phyloP scores from a whole-genome alignment of 2,113 vertebrate genomes.

The Tympanuchus pallidicinctus region DNA sequence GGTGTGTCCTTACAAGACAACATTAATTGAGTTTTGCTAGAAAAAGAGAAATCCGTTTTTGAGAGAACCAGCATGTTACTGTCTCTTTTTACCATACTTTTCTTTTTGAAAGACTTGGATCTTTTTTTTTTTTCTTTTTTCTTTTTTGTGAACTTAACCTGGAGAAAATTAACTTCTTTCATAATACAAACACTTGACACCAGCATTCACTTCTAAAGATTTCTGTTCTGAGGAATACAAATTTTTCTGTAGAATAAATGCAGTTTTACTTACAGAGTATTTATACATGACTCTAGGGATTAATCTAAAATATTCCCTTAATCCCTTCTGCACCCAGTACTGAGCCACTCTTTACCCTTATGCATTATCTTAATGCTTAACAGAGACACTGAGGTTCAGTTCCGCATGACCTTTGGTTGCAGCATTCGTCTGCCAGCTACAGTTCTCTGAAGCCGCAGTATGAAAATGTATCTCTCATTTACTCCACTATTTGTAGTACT shows the following conservation, averaged over 20 bases:
- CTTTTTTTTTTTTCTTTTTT: not conserved
- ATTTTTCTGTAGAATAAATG: not conserved
- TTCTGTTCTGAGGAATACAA: not conserved
- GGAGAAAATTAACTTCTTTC: not conserved
- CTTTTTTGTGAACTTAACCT: not conserved
- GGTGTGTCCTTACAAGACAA: not conserved
- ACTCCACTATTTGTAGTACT: not conserved
- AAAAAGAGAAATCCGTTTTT: not conserved
- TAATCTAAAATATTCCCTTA: not conserved
- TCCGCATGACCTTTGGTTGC: not conserved
- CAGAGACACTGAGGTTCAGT: not conserved
- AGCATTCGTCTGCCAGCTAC: accelerated
- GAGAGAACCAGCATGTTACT: not conserved
- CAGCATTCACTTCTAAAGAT: not conserved
- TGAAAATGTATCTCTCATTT: not conserved
- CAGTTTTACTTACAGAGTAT: not conserved
- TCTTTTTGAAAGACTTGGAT: not conserved
- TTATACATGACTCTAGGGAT: not conserved
- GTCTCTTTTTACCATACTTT: constrained; percentile 1
- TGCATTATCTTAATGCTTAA: not conserved
- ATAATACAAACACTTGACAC: not conserved
- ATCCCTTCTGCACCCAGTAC: not conserved
- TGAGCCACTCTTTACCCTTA: not conserved
- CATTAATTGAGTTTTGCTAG: not conserved
- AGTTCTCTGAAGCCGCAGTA: not conserved